Conservation (phyloP, 2,113 vertebrate species). For the Gallinago media region DNA sequence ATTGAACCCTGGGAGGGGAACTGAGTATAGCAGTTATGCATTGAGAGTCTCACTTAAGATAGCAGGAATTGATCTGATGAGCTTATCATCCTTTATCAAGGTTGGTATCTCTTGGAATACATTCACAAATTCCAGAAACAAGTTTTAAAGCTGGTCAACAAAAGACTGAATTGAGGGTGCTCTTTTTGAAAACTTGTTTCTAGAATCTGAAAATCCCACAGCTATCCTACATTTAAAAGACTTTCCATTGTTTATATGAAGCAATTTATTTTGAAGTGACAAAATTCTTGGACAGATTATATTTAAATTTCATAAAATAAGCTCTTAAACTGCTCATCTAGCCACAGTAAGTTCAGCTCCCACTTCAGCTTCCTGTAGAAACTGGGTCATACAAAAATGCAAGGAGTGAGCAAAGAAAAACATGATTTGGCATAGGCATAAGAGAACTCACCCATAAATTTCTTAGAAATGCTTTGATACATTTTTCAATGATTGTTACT, state of each 20-base stretch:
- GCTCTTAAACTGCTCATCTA: neutral
- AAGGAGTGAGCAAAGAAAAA: neutral
- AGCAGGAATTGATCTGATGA: neutral
- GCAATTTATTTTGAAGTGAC: neutral
- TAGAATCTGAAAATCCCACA: neutral
- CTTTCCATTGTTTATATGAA: neutral
- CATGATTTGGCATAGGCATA: neutral
- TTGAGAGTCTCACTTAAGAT: neutral
- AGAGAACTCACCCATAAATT: neutral
- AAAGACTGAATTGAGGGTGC: neutral
- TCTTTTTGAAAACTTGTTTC: neutral
- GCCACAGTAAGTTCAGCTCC: neutral
- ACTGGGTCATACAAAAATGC: neutral
- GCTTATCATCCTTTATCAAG: neutral
- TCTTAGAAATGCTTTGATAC: neutral
- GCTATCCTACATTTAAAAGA: neutral
- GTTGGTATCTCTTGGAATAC: neutral
- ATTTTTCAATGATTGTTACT: neutral
- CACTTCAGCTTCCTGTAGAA: neutral
- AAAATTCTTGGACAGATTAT: neutral
- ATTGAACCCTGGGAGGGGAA: neutral
- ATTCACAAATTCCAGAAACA: neutral
- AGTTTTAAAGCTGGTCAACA: neutral
- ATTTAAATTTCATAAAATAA: neutral
- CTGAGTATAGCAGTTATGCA: neutral